phyloP scores from a whole-genome alignment of 2,888 invertebrate species.

The Mesorhabditis belari region DNA sequence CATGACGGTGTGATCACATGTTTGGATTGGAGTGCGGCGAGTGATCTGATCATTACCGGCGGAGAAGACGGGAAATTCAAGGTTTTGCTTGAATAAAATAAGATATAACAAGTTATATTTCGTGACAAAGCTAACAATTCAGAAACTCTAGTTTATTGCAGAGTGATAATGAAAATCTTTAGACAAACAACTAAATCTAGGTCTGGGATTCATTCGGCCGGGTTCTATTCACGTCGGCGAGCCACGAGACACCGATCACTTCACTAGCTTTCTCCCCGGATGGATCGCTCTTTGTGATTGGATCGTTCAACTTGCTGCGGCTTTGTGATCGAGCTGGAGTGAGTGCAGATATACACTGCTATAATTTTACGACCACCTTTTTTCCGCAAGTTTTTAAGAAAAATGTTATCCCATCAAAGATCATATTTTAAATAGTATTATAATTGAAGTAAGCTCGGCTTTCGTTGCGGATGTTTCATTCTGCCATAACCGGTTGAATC shows the following conservation, averaged over 20 bases:
- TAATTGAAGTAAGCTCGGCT: too few species aligned
- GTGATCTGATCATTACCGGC: slow-evolving; percentile 63
- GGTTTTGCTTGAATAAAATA: slow-evolving; percentile 56
- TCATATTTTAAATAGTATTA: too few species aligned
- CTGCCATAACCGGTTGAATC: too few species aligned
- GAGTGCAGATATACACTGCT: slow-evolving; percentile 42
- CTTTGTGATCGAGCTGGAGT: slow-evolving; percentile 90
- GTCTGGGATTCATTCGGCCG: slow-evolving; percentile 88
- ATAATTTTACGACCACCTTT: too few species aligned
- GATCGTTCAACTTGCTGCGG: slow-evolving; percentile 82
- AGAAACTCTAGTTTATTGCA: slow-evolving; percentile 10
- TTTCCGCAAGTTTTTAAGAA: too few species aligned
- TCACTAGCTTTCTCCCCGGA: slow-evolving; percentile 82
- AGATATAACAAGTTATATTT: not conserved
- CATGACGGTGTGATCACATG: slow-evolving; percentile 83
- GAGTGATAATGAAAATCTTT: slow-evolving; percentile 2
- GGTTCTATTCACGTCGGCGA: slow-evolving; percentile 74
- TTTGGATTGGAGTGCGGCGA: slow-evolving; percentile 63
- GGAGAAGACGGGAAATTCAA: slow-evolving; percentile 74
- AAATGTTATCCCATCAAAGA: too few species aligned
- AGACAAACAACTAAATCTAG: too few species aligned
- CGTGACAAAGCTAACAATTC: slow-evolving; percentile 52
- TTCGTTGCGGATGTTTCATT: too few species aligned
- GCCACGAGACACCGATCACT: slow-evolving; percentile 84
- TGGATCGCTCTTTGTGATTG: slow-evolving; percentile 83